Percentiles rank a stretch among this genome's conserved stretches.
These are phyloP conservation scores for Suricata suricatta DNA, from an alignment of 2,113 vertebrate genomes.

Conservation along the genomic window DNA sequence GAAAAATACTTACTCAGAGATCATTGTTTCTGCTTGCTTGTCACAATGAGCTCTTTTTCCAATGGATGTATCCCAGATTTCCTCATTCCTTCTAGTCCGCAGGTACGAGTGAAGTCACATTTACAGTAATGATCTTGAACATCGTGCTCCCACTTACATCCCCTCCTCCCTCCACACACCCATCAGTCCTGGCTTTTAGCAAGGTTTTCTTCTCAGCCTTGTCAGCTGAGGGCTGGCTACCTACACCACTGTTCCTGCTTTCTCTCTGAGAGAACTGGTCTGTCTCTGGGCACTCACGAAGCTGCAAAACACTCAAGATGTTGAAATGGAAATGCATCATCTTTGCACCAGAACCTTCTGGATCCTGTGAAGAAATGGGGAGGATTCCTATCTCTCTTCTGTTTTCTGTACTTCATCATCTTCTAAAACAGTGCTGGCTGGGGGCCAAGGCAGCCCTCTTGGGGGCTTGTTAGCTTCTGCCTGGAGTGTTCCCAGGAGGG, in stretches of 20 bases:
- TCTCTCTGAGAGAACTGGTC: neutral
- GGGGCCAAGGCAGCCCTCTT: neutral
- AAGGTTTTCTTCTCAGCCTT: neutral
- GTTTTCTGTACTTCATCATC: neutral
- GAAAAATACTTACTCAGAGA: neutral
- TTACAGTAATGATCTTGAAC: neutral
- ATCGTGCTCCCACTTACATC: neutral
- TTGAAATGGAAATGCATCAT: neutral
- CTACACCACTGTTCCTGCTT: neutral
- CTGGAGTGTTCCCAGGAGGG: neutral
- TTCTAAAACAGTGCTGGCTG: neutral
- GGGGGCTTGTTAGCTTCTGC: neutral
- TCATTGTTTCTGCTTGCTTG: neutral
- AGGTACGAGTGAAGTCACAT: neutral
- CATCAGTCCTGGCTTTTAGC: fast-evolving
- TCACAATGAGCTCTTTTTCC: neutral
- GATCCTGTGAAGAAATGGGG: neutral
- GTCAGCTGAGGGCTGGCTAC: fast-evolving
- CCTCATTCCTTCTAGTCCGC: neutral
- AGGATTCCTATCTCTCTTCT: neutral
- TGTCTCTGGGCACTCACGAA: neutral
- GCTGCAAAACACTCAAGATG: neutral
- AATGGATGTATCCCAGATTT: neutral
- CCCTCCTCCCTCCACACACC: neutral
- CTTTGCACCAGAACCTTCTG: neutral